Percentiles rank a stretch among this genome's conserved stretches.
These are phyloP conservation scores for Saxidomus purpurata DNA, from an alignment of 1,140 invertebrate species.

Conservation along the genomic window DNA sequence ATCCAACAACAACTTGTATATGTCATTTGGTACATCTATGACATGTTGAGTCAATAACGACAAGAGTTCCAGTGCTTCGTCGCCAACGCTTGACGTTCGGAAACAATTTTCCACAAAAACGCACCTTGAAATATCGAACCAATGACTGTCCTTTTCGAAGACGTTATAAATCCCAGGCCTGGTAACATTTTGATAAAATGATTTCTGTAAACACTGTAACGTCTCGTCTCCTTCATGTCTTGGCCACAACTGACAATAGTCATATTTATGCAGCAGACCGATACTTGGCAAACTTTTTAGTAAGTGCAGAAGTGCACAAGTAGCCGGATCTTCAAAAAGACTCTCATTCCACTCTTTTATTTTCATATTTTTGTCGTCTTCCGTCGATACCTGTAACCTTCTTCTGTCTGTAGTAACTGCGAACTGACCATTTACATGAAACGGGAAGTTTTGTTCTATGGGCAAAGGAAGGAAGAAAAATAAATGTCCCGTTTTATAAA, in stretches of 20 bases:
- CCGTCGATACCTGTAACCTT: slow-evolving; percentile 46
- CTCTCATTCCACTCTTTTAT: slow-evolving; percentile 75
- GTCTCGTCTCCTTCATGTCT: neutral
- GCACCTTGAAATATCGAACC: slow-evolving; percentile 27
- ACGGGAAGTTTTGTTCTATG: slow-evolving; percentile 61
- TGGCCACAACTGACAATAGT: too few species aligned
- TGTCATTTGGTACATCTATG: slow-evolving; percentile 18
- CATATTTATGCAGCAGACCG: too few species aligned
- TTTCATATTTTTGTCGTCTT: slow-evolving; percentile 67
- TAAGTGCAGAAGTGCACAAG: slow-evolving; percentile 31
- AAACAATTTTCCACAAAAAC: slow-evolving; percentile 56
- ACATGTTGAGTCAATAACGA: neutral
- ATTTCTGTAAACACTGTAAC: neutral
- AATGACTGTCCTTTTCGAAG: slow-evolving; percentile 13
- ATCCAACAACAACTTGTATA: slow-evolving; percentile 25
- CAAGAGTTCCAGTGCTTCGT: neutral
- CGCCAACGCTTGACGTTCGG: neutral
- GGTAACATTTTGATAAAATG: neutral
- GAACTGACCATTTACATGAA: slow-evolving; percentile 77
- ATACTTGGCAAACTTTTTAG: neutral
- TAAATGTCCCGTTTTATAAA: slow-evolving; percentile 73
- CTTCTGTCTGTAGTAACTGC: slow-evolving; percentile 66
- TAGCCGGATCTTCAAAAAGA: slow-evolving; percentile 66
- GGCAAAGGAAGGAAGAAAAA: slow-evolving; percentile 76
- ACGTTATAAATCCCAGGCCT: neutral